A percentile compares a stretch with the other conserved stretches of the same genome.
Evolutionary conservation across 2,113 vertebrate species (phyloP).

Genomic region (Dasyprocta punctata): DNA sequence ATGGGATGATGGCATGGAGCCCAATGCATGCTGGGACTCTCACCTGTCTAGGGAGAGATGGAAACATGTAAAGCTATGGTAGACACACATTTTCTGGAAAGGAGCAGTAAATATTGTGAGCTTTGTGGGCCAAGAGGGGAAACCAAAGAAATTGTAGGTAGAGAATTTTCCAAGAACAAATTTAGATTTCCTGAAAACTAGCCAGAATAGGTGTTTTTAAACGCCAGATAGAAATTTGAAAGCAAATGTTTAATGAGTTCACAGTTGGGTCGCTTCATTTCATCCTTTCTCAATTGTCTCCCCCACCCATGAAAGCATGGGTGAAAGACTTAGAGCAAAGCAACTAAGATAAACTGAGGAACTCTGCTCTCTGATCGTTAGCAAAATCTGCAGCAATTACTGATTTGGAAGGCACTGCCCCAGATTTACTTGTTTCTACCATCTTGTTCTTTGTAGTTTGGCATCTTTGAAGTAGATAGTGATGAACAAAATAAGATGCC

Average conservation of each 20-base stretch:
- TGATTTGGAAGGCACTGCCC: background rate
- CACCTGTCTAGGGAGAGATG: background rate
- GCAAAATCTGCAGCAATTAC: background rate
- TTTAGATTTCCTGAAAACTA: background rate
- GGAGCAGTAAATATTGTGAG: background rate
- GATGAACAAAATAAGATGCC: background rate
- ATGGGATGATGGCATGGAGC: too few species aligned
- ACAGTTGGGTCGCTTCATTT: background rate
- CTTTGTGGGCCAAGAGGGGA: background rate
- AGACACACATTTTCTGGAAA: background rate
- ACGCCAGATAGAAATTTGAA: background rate
- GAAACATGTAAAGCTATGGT: background rate
- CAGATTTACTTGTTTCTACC: background rate
- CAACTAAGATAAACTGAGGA: background rate
- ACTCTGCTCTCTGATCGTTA: background rate
- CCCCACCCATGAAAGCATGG: accelerated
- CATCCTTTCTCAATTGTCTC: background rate
- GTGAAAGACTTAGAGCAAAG: background rate
- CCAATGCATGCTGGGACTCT: background rate
- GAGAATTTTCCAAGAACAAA: background rate
- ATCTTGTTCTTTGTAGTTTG: background rate
- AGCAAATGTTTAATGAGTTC: background rate
- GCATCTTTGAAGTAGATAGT: background rate
- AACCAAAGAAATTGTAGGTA: background rate
- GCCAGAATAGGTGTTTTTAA: background rate